Evolutionary conservation across 1,140 invertebrate genomes (phyloP).

Genomic region (Drosophila bocqueti): DNA sequence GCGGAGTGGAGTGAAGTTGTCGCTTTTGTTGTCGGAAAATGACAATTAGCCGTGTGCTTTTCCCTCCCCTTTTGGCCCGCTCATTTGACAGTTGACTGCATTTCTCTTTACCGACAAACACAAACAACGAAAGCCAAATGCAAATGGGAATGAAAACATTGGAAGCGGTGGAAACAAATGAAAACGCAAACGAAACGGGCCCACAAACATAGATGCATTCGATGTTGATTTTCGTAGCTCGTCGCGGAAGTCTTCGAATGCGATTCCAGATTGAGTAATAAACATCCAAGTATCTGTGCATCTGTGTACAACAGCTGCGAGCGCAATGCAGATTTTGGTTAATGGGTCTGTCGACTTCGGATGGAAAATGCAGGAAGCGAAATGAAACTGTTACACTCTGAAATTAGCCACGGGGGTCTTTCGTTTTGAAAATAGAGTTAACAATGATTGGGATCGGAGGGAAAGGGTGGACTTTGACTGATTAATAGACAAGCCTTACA

Average conservation of each 20-base stretch:
- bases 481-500: not conserved
- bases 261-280: slow-evolving; percentile 78
- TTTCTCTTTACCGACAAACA: slow-evolving; percentile 44
- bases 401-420: slow-evolving; percentile 57
- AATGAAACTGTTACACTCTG: slow-evolving; percentile 66
- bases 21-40: slow-evolving; percentile 77
- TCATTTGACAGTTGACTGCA: slow-evolving; percentile 74
- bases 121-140: slow-evolving; percentile 23
- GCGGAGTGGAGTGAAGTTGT: slow-evolving; percentile 52
- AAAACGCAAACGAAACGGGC: slow-evolving; percentile 26
- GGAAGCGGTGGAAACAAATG: slow-evolving; percentile 6
- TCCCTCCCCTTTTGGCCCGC: slow-evolving; percentile 14
- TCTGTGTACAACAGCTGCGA: slow-evolving; percentile 52
- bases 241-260: slow-evolving; percentile 73
- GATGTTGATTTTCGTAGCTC: slow-evolving; percentile 49
- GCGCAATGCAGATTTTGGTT: slow-evolving; percentile 73
- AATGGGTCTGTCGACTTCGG: slow-evolving; percentile 66
- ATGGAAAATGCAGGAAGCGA: slow-evolving; percentile 67
- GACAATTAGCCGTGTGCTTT: slow-evolving; percentile 72
- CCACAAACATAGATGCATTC: slow-evolving; percentile 43
- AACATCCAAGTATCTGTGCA: slow-evolving; percentile 60
- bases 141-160: slow-evolving; percentile 25
- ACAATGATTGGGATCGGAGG: slow-evolving; percentile 6
- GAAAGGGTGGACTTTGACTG: slow-evolving; percentile 12
- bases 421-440: slow-evolving; percentile 47